Conservation (phyloP, 2,888 invertebrate species). For the Polydrusus pterygomalis region DNA sequence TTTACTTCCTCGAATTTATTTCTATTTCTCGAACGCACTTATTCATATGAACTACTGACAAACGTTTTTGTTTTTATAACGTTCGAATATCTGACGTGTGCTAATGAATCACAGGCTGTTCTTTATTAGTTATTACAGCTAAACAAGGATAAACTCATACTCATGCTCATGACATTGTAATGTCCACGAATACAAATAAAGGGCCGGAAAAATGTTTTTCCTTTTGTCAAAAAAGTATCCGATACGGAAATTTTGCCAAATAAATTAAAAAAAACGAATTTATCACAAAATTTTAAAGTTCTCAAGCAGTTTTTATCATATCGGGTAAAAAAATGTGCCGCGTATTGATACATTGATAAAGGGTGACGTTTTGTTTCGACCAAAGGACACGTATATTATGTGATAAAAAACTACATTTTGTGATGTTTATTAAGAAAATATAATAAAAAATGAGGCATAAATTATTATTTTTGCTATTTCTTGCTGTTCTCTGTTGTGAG, state of each 20-base stretch:
- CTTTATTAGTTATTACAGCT: background rate
- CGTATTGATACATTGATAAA: slow-evolving; percentile 24
- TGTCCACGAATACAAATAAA: background rate
- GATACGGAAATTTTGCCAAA: background rate
- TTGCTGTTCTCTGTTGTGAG: slow-evolving; percentile 66
- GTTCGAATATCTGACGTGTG: background rate
- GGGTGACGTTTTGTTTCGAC: slow-evolving; percentile 39
- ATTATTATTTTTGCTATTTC: slow-evolving; percentile 57
- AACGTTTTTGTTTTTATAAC: background rate
- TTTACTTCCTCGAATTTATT: background rate
- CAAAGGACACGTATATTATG: slow-evolving; percentile 43
- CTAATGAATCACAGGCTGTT: background rate
- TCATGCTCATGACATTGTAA: too few species aligned
- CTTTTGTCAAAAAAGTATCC: background rate
- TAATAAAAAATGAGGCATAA: slow-evolving; percentile 52
- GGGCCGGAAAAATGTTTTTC: background rate
- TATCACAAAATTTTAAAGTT: slow-evolving; percentile 5
- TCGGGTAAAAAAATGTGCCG: slow-evolving; percentile 2
- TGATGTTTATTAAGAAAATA: slow-evolving; percentile 34
- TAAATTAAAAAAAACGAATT: background rate
- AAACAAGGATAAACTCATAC: background rate
- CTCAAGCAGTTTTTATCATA: background rate
- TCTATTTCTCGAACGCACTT: slow-evolving; percentile 14
- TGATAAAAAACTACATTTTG: slow-evolving; percentile 36
- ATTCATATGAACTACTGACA: background rate